These are phyloP conservation scores for Caenorhabditis auriculariae DNA, from an alignment of 2,888 invertebrate species.

Conservation along the genomic window DNA sequence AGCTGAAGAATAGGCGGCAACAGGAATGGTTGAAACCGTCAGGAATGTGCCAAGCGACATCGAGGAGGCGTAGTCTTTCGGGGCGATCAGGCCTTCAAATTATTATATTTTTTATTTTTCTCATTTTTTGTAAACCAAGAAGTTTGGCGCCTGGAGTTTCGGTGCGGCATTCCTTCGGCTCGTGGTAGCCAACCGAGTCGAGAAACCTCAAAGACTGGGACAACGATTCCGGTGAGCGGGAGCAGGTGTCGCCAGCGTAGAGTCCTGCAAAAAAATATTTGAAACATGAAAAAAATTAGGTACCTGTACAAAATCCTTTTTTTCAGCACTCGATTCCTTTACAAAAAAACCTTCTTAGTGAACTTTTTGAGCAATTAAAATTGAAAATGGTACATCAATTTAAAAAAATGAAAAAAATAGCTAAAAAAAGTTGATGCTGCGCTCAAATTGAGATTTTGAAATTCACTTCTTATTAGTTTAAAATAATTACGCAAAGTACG, in stretches of 20 bases:
- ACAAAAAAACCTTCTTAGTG: no score
- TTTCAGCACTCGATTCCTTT: no score
- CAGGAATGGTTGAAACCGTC: conserved; percentile 47
- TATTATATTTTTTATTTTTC: no score
- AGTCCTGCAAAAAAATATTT: conserved; percentile 47
- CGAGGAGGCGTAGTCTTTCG: conserved; percentile 54
- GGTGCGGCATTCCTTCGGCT: conserved; percentile 57
- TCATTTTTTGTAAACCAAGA: no score
- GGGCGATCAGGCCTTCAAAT: conserved; percentile 48
- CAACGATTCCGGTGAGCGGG: conserved; percentile 56
- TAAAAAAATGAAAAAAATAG: no score
- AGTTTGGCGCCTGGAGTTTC: conserved; percentile 37
- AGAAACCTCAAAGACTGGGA: conserved; percentile 60
- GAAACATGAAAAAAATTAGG: not conserved
- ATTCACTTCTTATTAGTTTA: no score
- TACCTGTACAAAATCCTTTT: no score
- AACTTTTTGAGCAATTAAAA: no score
- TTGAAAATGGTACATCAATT: no score
- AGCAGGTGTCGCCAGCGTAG: conserved; percentile 61
- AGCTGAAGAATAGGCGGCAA: conserved; percentile 52
- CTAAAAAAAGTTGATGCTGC: no score
- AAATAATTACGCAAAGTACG: no score
- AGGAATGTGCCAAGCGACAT: conserved; percentile 49
- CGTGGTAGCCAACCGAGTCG: conserved; percentile 57
- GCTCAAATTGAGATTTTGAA: no score